Evolutionary conservation across 1,140 invertebrate genomes (phyloP), one percentile per base, ranked within the genome.

Genomic region (Drosophila carrolli): DNA sequence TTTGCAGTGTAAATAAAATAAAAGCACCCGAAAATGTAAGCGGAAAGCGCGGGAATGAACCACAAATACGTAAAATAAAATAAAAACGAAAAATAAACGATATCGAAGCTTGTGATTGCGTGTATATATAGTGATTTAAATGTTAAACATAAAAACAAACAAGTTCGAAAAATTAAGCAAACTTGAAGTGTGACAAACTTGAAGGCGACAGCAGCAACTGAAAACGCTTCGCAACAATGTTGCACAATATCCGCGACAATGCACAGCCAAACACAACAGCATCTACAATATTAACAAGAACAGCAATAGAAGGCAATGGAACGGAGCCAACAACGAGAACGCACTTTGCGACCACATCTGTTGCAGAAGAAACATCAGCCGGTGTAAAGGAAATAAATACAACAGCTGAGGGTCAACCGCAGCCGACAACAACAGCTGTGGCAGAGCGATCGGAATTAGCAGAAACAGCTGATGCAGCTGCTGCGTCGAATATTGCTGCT

Each of bases 161-260:
- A 51, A 74, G 41, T 48, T 60, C 55, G 50, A 74, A 19, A 32
- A 5, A 60, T 48, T 37, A n/a, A 58, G 72, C 16, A 61, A 72
- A 66, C 37, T 68, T 68, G 41, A 56, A 67, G 60, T 48, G 53
- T 46, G 63, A 68, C 40, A 13, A 63, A 65, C 38, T 66, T 50
- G 59, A 68, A 14, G 51, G 66, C 65, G 65, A 68, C 44, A 74
- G 61, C 51, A 29, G 48, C 62, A 73, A 67, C 53, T 35, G 19
- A 41, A 60, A 81, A 70, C 55, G 75, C 59, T 55, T 62, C 71
- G 68, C 72, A 81, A 90, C 62, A 79, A 89, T 84, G 80, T 72
- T 89, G 77, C 83, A 81, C 60, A 89, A 78, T 51, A 81, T 74
- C 66, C 56, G 63, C 63, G 66, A 82, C 61, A 81, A 63, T 80